Conservation (phyloP, 2,113 vertebrate genomes). For the Pampusana beccarii region DNA sequence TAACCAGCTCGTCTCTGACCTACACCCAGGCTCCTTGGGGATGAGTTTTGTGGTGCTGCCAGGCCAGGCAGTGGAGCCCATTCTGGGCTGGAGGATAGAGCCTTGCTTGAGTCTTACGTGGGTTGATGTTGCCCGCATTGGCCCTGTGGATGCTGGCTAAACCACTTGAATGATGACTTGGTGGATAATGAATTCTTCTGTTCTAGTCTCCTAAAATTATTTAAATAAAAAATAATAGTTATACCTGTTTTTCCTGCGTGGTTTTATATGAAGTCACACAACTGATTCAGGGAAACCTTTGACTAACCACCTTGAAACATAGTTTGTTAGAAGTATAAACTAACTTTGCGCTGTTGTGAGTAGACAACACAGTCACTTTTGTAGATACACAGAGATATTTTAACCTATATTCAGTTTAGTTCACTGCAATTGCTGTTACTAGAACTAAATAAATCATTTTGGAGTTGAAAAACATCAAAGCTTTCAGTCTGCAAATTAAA, state of each 20-base stretch:
- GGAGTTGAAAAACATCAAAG: not conserved
- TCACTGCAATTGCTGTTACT: not conserved
- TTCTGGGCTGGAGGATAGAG: not conserved
- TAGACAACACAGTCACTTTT: not conserved
- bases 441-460: not conserved
- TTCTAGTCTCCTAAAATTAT: not conserved
- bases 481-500: not conserved
- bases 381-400: not conserved
- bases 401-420: not conserved
- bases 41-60: not conserved
- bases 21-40: not conserved
- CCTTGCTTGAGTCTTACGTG: accelerated
- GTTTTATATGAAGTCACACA: not conserved
- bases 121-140: not conserved
- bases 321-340: not conserved
- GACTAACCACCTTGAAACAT: not conserved
- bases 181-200: not conserved
- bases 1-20: not conserved
- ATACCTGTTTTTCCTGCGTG: conserved; percentile 9
- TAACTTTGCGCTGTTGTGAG: not conserved
- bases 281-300: not conserved
- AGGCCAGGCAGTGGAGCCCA: accelerated
- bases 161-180: not conserved
- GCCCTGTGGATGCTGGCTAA: not conserved
- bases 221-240: conserved; percentile 12